These are phyloP conservation scores for Phymatocera aterrima DNA, from an alignment of 2,888 invertebrate genomes.

Conservation along the genomic window DNA sequence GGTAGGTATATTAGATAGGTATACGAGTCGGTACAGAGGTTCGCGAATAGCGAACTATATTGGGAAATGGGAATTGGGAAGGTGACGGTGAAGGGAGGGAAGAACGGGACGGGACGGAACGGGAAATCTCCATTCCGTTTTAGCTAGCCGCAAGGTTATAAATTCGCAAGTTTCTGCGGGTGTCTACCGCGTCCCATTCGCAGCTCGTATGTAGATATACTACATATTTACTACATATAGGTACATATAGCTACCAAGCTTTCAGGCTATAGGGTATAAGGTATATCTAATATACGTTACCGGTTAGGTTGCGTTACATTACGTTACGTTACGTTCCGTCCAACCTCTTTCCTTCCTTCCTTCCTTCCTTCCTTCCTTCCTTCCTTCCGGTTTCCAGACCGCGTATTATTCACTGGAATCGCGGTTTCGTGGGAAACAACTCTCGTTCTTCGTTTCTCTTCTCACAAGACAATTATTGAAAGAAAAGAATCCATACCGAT, in stretches of 20 bases:
- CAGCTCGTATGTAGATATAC: constrained; percentile 45
- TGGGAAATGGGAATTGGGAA: too few species aligned
- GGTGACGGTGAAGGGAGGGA: too few species aligned
- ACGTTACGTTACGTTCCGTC: background rate
- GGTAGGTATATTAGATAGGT: too few species aligned
- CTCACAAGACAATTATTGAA: too few species aligned
- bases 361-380: constrained; percentile 27
- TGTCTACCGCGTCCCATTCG: constrained; percentile 60
- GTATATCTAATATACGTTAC: background rate
- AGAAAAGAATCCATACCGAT: too few species aligned
- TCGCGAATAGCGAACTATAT: too few species aligned
- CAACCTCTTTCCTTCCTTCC: background rate
- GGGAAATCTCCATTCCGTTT: constrained; percentile 14
- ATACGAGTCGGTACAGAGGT: too few species aligned
- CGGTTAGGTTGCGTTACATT: constrained; percentile 1
- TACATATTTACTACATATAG: background rate
- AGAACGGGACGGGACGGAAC: too few species aligned
- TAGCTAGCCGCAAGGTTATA: constrained; percentile 57
- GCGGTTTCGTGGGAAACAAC: constrained; percentile 13
- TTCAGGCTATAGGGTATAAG: background rate
- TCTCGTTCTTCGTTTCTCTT: too few species aligned
- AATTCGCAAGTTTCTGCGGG: constrained; percentile 68
- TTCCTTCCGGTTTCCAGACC: background rate
- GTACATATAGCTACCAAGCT: too few species aligned
- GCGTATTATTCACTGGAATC: constrained; percentile 8